Evolutionary conservation across 2,888 invertebrate species (phyloP).

Genomic region (Meteorus cinctellus): DNA sequence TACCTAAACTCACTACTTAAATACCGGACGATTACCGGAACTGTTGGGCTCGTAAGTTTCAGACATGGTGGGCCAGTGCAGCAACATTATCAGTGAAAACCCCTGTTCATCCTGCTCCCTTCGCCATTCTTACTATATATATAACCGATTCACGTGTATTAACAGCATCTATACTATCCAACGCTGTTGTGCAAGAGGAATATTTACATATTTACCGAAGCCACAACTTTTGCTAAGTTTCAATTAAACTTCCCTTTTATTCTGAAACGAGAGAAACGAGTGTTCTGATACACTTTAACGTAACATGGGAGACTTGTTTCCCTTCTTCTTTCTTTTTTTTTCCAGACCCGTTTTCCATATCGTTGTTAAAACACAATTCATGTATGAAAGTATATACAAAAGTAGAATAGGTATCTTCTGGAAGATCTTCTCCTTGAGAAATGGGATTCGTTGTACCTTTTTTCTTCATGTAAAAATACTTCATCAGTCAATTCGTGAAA

Average conservation of each 20-base stretch:
- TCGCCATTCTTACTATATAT: slow-evolving; percentile 30
- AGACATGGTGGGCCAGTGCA: background rate
- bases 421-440: no score
- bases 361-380: no score
- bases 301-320: background rate
- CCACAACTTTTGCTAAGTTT: slow-evolving; percentile 54
- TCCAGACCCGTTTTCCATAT: slow-evolving; percentile 23
- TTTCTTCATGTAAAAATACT: no score
- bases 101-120: slow-evolving; percentile 27
- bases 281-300: background rate
- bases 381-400: no score
- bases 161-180: slow-evolving; percentile 59
- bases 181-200: slow-evolving; percentile 4
- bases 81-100: slow-evolving; percentile 30
- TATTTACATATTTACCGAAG: slow-evolving; percentile 67
- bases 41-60: slow-evolving; percentile 28
- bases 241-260: slow-evolving; percentile 45
- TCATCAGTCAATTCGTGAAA: no score
- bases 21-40: slow-evolving; percentile 67
- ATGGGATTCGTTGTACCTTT: no score
- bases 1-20: slow-evolving; percentile 71
- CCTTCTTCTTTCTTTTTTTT: background rate
- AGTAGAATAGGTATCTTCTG: no score
- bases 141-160: slow-evolving; percentile 47
- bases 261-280: slow-evolving; percentile 30